These are phyloP conservation scores for Colaptes auratus DNA, from an alignment of 2,113 vertebrate genomes.

Conservation along the genomic window DNA sequence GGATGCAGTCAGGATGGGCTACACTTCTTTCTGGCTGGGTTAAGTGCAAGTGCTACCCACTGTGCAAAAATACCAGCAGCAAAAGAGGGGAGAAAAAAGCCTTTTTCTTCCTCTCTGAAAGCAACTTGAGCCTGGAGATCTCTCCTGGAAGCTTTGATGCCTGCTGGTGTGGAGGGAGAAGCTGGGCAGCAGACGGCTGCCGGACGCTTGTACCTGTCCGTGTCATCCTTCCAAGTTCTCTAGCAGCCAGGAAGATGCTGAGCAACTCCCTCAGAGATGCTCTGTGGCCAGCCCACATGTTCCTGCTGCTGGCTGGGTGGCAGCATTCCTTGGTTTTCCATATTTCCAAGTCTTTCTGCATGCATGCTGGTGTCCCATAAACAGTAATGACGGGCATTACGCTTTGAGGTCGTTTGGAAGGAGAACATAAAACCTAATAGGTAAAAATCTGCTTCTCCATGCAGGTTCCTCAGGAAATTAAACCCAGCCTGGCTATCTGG, in stretches of 20 bases:
- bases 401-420: neutral
- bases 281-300: neutral
- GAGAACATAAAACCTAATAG: neutral
- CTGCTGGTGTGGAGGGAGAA: neutral
- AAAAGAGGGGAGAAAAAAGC: neutral
- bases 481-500: neutral
- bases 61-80: neutral
- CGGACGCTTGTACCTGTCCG: accelerated
- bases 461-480: neutral
- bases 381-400: neutral
- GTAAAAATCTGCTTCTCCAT: neutral
- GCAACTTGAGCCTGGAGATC: accelerated
- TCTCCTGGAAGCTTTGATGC: neutral
- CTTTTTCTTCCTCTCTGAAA: neutral
- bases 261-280: neutral
- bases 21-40: neutral
- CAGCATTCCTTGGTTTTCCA: neutral
- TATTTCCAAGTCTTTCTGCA: accelerated
- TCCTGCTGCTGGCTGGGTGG: neutral
- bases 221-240: neutral
- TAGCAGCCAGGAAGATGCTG: neutral
- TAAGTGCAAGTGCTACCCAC: neutral
- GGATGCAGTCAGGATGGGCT: neutral
- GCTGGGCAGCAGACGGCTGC: neutral
- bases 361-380: neutral